Base-by-base conservation (phyloP, 2,888 invertebrate genomes). In the Agonopterix arenella region DNA sequence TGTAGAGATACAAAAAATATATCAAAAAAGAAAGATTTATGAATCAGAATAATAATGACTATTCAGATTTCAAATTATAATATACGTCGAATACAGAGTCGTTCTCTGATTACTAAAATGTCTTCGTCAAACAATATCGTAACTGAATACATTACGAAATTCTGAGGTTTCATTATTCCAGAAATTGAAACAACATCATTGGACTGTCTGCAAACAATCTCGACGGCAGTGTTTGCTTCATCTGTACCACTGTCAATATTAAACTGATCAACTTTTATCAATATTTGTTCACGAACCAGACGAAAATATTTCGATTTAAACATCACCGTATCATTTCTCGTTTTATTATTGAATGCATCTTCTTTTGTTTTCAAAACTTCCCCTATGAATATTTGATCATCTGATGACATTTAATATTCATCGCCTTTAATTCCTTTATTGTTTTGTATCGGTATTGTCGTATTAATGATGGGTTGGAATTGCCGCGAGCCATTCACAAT, bases 221-320 rank as follows among this genome's bases (percentile, higher is more conserved):
- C 47, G 46, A 47, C 48, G 48, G 48, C 49, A 52, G 54, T 60
- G 56, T 63, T 61, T 63, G 54, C 53, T 50, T 59, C 57, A 55
- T 58, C 55, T 52, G 52, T 49, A 50, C 60, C 54, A 57, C 55
- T 57, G 58, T 65, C 68, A 68, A 68, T 64, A 66, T 57, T 49
- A 60, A 65, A 56, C 58, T 61, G 58, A 64, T 67, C 62, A 61
- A 59, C 61, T 69, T 57, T 11, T 56, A 66, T 64, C 67, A 70
- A 72, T 67, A 69, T 71, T 70, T 66, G 59, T 53, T 28, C 57
- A 58, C 52, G 47, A 44, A 46, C 28, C 50, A 52, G 45, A 49
- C 49, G 54, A 56, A 55, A 59, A 54, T 52, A 50, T 47, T 54
- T 50, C 50, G 44, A 44, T 47, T 49, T 51, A 40, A 52, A 47